Conservation (phyloP, 1,140 invertebrate species). For the Pantala flavescens region DNA sequence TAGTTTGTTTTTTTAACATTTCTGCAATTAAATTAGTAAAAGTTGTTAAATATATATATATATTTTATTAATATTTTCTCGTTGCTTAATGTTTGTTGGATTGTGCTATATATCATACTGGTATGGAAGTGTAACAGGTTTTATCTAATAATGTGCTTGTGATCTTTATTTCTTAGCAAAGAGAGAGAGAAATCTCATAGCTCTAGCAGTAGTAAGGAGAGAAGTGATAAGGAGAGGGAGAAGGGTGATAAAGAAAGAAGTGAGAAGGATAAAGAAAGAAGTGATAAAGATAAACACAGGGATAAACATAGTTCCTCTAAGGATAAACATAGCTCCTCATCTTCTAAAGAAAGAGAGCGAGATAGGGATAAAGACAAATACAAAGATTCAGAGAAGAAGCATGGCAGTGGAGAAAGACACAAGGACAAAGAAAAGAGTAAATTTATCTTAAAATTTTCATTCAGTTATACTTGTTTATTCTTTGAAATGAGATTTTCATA, state of each 20-base stretch:
- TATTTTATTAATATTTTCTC: no score
- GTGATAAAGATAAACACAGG: constrained; percentile 28
- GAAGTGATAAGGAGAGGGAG: constrained; percentile 38
- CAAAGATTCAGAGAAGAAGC: constrained; percentile 27
- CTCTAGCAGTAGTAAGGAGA: constrained; percentile 42
- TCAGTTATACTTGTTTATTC: no score
- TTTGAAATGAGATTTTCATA: no score
- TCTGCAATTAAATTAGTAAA: no score
- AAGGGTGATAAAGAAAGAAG: constrained; percentile 24
- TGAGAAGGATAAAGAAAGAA: no score
- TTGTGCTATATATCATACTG: no score
- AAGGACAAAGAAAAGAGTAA: constrained; percentile 26
- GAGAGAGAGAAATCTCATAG: constrained; percentile 35
- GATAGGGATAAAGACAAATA: constrained; percentile 37
- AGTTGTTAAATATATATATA: no score
- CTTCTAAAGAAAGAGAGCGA: constrained; percentile 28
- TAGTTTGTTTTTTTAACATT: no score
- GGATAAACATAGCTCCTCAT: constrained; percentile 37
- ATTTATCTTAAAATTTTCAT: constrained; percentile 12
- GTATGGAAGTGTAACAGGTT: no score
- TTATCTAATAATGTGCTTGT: no score
- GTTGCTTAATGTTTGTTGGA: no score
- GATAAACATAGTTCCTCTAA: constrained; percentile 33
- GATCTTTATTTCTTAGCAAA: constrained; percentile 23
- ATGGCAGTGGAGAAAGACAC: constrained; percentile 26